Evolutionary conservation across 2,888 invertebrate genomes (phyloP), one percentile per base, ranked within the genome.

Genomic region (Isoperla grammatica): DNA sequence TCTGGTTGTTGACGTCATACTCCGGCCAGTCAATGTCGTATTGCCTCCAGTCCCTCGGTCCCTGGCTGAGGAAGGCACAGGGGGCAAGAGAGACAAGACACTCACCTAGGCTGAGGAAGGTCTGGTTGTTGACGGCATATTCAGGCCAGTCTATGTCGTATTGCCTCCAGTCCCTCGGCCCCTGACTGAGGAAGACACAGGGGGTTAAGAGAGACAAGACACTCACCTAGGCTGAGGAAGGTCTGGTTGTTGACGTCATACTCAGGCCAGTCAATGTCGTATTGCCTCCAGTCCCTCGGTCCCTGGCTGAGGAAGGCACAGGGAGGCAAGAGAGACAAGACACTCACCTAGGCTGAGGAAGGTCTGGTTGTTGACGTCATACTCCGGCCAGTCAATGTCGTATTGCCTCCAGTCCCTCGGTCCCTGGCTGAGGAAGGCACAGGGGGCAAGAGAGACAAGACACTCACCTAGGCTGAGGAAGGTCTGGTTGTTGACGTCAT

Each of bases 321-420:
- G n/a, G n/a, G n/a, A n/a, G n/a, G n/a, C n/a, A n/a, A n/a, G n/a
- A n/a, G n/a, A n/a, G n/a, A n/a, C n/a, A n/a, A n/a, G n/a, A n/a
- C n/a, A n/a, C 77, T 79, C 76, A 88, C 90, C 88, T 65, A 93
- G 78, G 73, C 84, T 84, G 61, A 94, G 77, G 73, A 87, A 95
- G 8, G 85, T 83, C 71, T 91, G 88, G 65, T 86, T 84, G 1
- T 79, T 79, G 1, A 79, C 76, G 66, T 88, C 87, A 69, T 89
- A 95, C 67, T 88, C 86, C 0, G 90, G 90, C 95, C 95, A 95
- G 62, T 87, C 86, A 12, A 87, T 77, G 61, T 88, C 85, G 69
- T 84, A 50, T 29, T 50, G 50, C 2, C 50, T n/a, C 13, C 29
- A 50, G 15, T 35, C 50, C 1, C 50, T 8, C 2, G 50, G 50